Evolutionary conservation across 2,113 vertebrate species (phyloP).

Genomic region (Murina feae): DNA sequence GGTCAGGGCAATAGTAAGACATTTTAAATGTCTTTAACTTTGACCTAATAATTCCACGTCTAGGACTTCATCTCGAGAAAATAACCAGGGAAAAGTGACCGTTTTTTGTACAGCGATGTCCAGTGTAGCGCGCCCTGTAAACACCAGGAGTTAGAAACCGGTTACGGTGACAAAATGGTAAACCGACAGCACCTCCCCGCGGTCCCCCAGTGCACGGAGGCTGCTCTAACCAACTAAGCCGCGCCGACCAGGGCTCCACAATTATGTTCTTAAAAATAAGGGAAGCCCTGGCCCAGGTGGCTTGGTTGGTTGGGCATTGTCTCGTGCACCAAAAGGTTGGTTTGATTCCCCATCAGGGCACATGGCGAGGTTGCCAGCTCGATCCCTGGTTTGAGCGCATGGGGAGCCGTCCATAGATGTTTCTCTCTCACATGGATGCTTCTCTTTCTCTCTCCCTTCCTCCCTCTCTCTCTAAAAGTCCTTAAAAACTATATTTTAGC

Average conservation of each 20-base stretch:
- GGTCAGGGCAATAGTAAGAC: rapidly evolving
- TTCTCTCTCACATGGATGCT: not conserved
- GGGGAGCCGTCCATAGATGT: not conserved
- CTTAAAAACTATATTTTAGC: no score
- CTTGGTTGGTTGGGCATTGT: not conserved
- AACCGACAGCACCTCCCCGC: rapidly evolving
- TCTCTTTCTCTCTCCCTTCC: no score
- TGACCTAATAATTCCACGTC: not conserved
- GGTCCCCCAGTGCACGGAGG: not conserved
- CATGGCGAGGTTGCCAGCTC: not conserved
- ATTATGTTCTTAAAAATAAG: not conserved
- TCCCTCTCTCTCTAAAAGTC: no score
- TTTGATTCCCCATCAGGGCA: no score
- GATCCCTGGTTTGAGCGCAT: not conserved
- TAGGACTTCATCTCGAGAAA: not conserved
- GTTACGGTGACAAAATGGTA: not conserved
- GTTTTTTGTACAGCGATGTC: rapidly evolving
- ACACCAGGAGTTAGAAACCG: not conserved
- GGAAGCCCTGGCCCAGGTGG: not conserved
- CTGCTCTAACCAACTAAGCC: not conserved
- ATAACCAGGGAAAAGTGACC: not conserved
- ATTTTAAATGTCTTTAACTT: not conserved
- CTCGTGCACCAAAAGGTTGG: not conserved
- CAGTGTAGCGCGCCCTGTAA: not conserved
- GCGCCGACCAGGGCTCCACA: not conserved